Evolutionary conservation across 2,797 vertebrate species (phyloP), one percentile per base, ranked within the genome.

Genomic region (Pangasius sanitwongsei): DNA sequence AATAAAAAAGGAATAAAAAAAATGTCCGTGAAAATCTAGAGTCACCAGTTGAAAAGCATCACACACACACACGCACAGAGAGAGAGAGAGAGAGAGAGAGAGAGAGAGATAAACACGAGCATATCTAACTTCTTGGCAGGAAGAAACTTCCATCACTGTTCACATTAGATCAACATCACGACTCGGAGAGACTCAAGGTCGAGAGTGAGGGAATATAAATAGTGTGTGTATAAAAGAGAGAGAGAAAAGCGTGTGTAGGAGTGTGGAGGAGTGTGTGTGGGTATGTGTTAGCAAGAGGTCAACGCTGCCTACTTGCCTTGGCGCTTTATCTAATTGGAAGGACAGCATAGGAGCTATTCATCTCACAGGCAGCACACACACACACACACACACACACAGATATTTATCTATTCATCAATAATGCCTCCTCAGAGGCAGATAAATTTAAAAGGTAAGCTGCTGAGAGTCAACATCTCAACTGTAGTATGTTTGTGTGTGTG

Each of bases 241-340:
- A 48, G 72, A 55, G 25, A n/a, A n/a, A 16, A 20, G 70, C 13
- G n/a, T 28, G 55, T 55, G 75, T 12, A 18, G 16, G 81, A 85
- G 82, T 87, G 85, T 83, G 88, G 75, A n/a, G 57, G 65, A 11
- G 78, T 59, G 83, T 74, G 83, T 67, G 65, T 70, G n/a, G 20
- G 65, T 57, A 18, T 50, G 44, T 83, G 67, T 28, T 48, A 48
- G 37, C 7, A 69, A 48, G 74, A 89, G 88, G 90, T 89, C 55
- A 86, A 16, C 15, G 34, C 53, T 78, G 70, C 50, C 44, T 53
- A 84, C 81, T 72, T 67, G 78, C 83, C 74, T 83, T 86, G 50
- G 61, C 55, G 75, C 84, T 89, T 91, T 87, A 91, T 86, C 83
- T 83, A 89, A 89, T 87, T 89, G 59, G 83, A 70, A 86, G 37